These are phyloP conservation scores for Molossus alvarezi DNA, from an alignment of 2,797 vertebrate species.

Conservation along the genomic window DNA sequence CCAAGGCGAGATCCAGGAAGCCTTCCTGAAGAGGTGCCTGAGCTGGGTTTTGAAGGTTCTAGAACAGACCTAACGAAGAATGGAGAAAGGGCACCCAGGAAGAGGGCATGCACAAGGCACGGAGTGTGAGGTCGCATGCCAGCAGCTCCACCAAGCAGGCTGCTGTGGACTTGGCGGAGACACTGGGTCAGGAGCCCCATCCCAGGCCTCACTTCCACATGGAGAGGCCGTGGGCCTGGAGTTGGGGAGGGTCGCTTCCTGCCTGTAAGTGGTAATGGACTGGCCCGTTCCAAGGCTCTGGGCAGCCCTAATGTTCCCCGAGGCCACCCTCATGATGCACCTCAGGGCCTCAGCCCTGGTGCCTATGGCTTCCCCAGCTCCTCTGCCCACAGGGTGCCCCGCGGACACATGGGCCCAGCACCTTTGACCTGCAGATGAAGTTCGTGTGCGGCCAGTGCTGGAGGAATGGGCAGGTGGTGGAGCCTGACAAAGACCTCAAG, in stretches of 20 bases:
- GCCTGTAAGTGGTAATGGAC: neutral
- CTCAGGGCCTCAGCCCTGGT: neutral
- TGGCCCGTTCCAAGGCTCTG: neutral
- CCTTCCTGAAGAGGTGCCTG: neutral
- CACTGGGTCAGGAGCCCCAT: rapidly evolving
- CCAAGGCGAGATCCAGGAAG: neutral
- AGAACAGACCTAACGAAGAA: neutral
- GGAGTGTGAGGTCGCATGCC: neutral
- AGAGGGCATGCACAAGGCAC: neutral
- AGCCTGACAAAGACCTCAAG: conserved; percentile 95
- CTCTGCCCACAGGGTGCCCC: conserved; percentile 84
- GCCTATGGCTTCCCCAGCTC: neutral
- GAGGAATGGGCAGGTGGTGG: conserved; percentile 93
- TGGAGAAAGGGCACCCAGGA: neutral
- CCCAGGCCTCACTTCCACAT: neutral
- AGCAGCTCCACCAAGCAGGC: neutral
- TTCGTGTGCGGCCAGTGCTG: conserved; percentile 96
- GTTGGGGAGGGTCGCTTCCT: too few relatives aligned
- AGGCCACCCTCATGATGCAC: neutral
- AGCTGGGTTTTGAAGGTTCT: neutral
- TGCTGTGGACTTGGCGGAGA: too few relatives aligned
- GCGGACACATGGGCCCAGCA: conserved; percentile 86
- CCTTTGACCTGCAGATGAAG: conserved; percentile 95
- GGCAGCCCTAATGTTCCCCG: neutral
- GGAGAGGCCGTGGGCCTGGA: neutral